A percentile compares a stretch with the other conserved stretches of the same genome.
These are phyloP conservation scores for Antigone vipio DNA, from an alignment of 2,113 vertebrate species.

Conservation along the genomic window DNA sequence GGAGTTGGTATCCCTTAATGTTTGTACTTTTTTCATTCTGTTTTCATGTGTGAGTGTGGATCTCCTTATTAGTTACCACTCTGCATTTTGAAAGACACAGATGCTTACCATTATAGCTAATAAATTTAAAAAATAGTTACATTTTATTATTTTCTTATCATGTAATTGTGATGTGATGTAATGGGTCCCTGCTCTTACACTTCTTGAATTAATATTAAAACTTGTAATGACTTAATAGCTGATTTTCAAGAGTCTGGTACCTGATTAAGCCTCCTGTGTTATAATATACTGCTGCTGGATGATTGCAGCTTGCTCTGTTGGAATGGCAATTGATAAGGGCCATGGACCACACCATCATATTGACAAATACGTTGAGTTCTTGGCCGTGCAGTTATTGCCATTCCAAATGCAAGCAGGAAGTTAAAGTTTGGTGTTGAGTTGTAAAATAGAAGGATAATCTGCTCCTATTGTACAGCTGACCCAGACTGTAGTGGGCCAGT, in stretches of 20 bases:
- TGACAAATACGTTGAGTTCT: rapidly evolving
- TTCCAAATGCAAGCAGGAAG: not conserved
- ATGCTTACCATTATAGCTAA: not conserved
- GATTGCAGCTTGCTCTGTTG: not conserved
- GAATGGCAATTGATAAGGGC: not conserved
- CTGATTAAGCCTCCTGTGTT: not conserved
- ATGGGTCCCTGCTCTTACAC: not conserved
- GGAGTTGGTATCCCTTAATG: not conserved
- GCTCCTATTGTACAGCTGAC: not conserved
- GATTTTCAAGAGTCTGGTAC: not conserved
- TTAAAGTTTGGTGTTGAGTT: not conserved
- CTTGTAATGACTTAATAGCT: not conserved
- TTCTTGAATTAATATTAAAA: not conserved
- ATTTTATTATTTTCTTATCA: not conserved
- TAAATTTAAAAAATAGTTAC: not conserved
- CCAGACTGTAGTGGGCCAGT: not conserved
- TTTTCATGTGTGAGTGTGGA: not conserved
- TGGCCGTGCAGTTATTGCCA: not conserved
- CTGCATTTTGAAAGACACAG: not conserved
- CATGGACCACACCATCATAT: rapidly evolving
- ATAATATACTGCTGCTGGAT: not conserved
- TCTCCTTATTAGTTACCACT: not conserved
- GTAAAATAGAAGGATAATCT: not conserved
- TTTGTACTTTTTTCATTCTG: not conserved
- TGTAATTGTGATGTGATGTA: not conserved